Evolutionary conservation across 2,797 vertebrate genomes (phyloP), one percentile per base, ranked within the genome.

Genomic region (Xenopus petersii): DNA sequence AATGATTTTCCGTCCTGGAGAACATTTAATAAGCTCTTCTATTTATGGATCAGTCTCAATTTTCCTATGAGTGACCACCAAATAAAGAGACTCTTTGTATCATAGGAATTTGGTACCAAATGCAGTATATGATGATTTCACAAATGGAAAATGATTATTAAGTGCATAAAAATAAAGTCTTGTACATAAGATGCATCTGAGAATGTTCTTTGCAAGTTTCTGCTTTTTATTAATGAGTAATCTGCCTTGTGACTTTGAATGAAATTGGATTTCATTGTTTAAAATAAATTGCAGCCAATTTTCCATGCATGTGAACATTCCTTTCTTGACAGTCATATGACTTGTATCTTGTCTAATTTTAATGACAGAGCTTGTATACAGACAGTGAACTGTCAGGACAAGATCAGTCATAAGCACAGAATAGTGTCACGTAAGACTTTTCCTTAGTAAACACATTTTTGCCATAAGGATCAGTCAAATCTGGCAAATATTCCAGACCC

Each of bases 1-100:
- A 74, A 70, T 79, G 47, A 70, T 74, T 79, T 75, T 79, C 77
- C 77, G 58, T 70, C 61, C 71, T 79, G 67, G 67, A 67, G 30
- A 79, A 74, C 70, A 66, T 70, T 79, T 67, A 74, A 79, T 70
- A 79, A 79, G 61, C 54, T 47, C 10, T 49, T 70, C 67, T 79
- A 79, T 79, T 79, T 74, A 66, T 70, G 77, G 67, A 66, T 55
- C 12, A 64, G 63, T 78, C 61, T 73, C 58, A 54, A 65, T 69
- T 73, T 79, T 79, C 71, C 66, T 66, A 62, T 70, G 67, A 79
- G 71, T 79, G 71, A 66, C 77, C 67, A 65, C 17, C 65, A 61
- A 17, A 79, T 66, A 36, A 74, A 79, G 77, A 60, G 71, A 11
- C 67, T 54, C 62, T 65, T 74, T 79, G 77, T 79, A 46, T 56